Percentiles rank a stretch among this genome's conserved stretches.
These are phyloP conservation scores for Poeciliopsis presidionis DNA, from an alignment of 2,797 vertebrate genomes.

Conservation along the genomic window DNA sequence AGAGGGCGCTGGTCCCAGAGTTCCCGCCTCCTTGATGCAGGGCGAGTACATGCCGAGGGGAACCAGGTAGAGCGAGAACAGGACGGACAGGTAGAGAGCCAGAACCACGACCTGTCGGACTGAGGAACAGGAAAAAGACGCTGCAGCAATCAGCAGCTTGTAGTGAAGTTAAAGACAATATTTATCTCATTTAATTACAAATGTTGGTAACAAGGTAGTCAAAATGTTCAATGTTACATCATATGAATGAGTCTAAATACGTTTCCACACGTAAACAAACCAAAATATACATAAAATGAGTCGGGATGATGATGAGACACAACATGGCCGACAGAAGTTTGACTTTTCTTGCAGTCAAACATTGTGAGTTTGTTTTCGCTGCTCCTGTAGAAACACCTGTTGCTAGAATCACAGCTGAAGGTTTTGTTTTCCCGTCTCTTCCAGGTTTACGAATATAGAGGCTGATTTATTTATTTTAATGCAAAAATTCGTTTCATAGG, in stretches of 20 bases:
- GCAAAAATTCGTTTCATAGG: too few relatives aligned
- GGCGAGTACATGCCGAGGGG: constrained; percentile 92
- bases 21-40: constrained; percentile 86
- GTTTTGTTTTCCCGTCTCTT: neutral
- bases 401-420: neutral
- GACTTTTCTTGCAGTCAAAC: neutral
- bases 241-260: neutral
- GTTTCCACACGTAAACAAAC: neutral
- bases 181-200: neutral
- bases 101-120: constrained; percentile 84
- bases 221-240: neutral
- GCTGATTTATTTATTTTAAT: neutral
- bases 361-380: neutral
- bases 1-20: constrained; percentile 85
- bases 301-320: too few relatives aligned
- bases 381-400: neutral
- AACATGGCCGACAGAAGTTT: too few relatives aligned
- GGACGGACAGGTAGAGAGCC: constrained; percentile 83
- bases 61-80: constrained; percentile 87
- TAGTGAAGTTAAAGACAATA: neutral
- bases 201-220: neutral
- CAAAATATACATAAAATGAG: neutral
- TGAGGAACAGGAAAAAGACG: constrained; percentile 51
- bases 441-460: neutral
- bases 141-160: too few relatives aligned